These are phyloP conservation scores for Drosophila helvetica DNA, from an alignment of 2,888 invertebrate species.

Conservation along the genomic window DNA sequence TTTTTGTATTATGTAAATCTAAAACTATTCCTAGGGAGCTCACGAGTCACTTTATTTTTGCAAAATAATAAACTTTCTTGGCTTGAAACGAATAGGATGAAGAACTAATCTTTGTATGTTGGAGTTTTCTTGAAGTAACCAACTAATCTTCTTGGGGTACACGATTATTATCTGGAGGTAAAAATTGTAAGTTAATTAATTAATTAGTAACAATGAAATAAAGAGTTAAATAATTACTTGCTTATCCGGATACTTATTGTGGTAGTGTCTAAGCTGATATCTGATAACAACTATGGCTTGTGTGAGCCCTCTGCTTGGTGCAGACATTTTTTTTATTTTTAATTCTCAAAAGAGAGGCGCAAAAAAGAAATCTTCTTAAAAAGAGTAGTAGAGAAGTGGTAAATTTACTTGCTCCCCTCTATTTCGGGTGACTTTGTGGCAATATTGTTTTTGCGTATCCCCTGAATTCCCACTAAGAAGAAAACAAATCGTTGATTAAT, in stretches of 20 bases:
- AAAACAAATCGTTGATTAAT: background rate
- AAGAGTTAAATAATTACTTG: background rate
- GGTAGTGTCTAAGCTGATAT: background rate
- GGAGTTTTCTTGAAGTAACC: too few species aligned
- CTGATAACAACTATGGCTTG: background rate
- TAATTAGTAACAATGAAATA: background rate
- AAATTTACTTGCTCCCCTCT: background rate
- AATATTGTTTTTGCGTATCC: too few species aligned
- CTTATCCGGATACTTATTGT: background rate
- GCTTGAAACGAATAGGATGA: background rate
- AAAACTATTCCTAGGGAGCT: too few species aligned
- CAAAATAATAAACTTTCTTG: too few species aligned
- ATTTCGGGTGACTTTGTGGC: background rate
- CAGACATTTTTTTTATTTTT: background rate
- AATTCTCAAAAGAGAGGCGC: too few species aligned
- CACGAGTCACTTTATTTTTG: too few species aligned
- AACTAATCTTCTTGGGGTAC: background rate
- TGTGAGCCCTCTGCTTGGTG: conserved; percentile 13
- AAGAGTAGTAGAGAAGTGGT: background rate
- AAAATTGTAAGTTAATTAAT: too few species aligned
- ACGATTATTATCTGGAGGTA: background rate
- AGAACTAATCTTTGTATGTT: background rate
- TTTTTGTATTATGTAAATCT: background rate
- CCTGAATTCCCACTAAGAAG: too few species aligned
- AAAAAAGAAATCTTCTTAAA: background rate